Evolutionary conservation across 2,113 vertebrate genomes (phyloP), one percentile per base, ranked within the genome.

Genomic region (Forbesichthys agassizii): DNA sequence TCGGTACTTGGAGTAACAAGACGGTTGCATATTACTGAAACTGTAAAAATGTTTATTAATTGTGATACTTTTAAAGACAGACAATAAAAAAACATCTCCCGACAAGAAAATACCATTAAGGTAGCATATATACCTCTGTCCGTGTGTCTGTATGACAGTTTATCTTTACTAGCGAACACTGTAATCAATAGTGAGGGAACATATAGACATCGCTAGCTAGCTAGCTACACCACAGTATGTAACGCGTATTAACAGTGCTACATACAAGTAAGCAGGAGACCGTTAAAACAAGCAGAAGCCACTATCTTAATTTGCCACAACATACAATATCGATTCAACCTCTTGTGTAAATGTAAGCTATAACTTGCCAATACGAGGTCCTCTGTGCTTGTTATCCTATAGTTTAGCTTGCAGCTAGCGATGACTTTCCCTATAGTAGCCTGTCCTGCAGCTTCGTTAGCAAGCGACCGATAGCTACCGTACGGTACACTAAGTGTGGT

Each of bases 341-440:
- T 75, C 80, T 77, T 74, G 42, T 61, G 53, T 0, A 6, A 36
- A 70, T 59, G 61, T 48, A 11, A 27, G 20, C 56, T 8, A 66
- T 36, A 59, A 52, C 27, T 64, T 33, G 55, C 61, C 57, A n/a
- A 68, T 13, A 61, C 33, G 11, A 66, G 68, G 66, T 53, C 77
- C 69, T 14, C 61, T 6, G 27, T 68, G 33, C 33, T 64, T 78
- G 51, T 66, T 60, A 73, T 27, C 58, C 56, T 66, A 57, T 61
- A 13, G 46, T 42, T 82, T 89, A 88, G 89, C 85, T 83, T 8
- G 11, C 8, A 52, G 88, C 85, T 90, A 88, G 70, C 85, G 86
- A 13, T 84, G 82, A 88, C 88, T 89, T 89, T 89, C 80, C 69
- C 72, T 65, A 76, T 82, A 74, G 64, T 56, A 11, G 59, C 56